Percentiles rank a stretch among this genome's conserved stretches.
These are phyloP conservation scores for Probosciger aterrimus DNA, from an alignment of 2,113 vertebrate genomes.

Conservation along the genomic window DNA sequence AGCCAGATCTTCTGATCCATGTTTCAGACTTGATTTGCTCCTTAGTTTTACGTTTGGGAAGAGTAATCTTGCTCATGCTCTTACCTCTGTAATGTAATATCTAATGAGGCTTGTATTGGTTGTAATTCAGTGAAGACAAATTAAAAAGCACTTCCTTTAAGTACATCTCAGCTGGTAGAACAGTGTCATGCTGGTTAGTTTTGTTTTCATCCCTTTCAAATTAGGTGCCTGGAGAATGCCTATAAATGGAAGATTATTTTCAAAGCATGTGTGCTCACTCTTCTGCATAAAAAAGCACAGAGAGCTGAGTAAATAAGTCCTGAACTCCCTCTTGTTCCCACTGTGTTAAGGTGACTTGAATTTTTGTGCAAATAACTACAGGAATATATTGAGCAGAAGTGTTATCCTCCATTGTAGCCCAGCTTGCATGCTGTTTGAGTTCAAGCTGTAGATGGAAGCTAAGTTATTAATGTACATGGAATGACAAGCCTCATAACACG, in stretches of 20 bases:
- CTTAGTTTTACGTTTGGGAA: neutral
- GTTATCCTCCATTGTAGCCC: neutral
- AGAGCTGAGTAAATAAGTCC: neutral
- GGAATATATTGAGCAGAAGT: neutral
- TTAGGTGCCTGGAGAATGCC: conserved; percentile 28
- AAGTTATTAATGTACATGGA: neutral
- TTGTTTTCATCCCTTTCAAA: conserved; percentile 27
- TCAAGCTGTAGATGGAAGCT: neutral
- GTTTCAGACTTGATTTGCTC: neutral
- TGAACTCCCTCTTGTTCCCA: neutral
- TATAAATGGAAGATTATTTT: conserved; percentile 33
- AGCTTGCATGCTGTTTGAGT: neutral
- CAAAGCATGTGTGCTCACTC: neutral
- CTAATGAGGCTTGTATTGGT: neutral
- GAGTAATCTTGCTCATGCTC: neutral
- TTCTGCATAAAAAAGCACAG: neutral
- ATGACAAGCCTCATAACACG: neutral
- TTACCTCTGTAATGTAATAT: neutral
- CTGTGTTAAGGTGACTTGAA: neutral
- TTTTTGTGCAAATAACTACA: neutral
- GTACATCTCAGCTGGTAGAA: neutral
- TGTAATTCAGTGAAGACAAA: neutral
- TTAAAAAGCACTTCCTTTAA: neutral
- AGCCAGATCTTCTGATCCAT: neutral
- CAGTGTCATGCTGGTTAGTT: neutral